Conservation (phyloP, 2,113 vertebrate species). For the Chlorocebus sabaeus region DNA sequence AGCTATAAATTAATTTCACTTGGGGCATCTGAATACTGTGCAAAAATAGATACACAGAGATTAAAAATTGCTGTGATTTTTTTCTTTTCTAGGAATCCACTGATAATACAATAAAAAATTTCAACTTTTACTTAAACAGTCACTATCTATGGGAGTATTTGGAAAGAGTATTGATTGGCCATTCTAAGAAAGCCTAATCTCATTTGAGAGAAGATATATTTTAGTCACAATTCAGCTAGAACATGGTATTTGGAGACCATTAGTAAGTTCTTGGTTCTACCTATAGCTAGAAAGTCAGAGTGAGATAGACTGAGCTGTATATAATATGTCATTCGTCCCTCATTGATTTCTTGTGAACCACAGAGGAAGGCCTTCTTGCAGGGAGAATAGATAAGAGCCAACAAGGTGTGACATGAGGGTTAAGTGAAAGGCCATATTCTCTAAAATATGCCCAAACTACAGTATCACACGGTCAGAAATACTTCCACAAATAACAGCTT, state of each 20-base stretch:
- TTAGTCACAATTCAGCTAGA: not conserved
- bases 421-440: not conserved
- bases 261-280: not conserved
- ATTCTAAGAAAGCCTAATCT: not conserved
- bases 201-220: slow-evolving; percentile 19
- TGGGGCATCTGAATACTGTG: not conserved
- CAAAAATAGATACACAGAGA: not conserved
- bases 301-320: not conserved
- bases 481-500: not conserved
- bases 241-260: slow-evolving; percentile 19
- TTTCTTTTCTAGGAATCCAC: not conserved
- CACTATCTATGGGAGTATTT: not conserved
- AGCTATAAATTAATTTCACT: slow-evolving; percentile 48
- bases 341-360: not conserved
- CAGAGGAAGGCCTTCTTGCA: not conserved
- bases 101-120: slow-evolving; percentile 28
- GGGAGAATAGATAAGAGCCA: not conserved
- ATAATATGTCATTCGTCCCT: not conserved
- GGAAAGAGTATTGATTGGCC: not conserved
- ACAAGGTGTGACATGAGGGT: not conserved
- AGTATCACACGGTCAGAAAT: not conserved
- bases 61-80: slow-evolving; percentile 26
- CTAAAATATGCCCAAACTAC: not conserved
- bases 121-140: not conserved
- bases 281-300: slow-evolving; percentile 45